Evolutionary conservation across 2,113 vertebrate genomes (phyloP).

Genomic region (Gobiocypris rarus): DNA sequence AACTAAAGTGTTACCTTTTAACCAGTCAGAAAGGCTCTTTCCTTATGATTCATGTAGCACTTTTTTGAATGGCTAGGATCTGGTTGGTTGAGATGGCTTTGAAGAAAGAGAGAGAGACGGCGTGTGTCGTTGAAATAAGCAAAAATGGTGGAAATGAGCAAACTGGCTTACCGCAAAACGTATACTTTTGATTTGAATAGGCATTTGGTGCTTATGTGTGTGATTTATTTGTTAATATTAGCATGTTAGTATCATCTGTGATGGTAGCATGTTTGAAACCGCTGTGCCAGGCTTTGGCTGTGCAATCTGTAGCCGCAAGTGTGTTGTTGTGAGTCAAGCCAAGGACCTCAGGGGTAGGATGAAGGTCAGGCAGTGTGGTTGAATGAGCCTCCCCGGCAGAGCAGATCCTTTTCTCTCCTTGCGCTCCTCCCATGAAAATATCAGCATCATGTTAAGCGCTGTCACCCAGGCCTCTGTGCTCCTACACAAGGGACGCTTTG

Average conservation of each 20-base stretch:
- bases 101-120: background rate
- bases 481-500: slow-evolving; percentile 73
- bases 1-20: no score
- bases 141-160: background rate
- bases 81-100: background rate
- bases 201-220: background rate
- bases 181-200: background rate
- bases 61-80: background rate
- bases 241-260: background rate
- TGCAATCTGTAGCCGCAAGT: slow-evolving; percentile 55
- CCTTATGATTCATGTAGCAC: background rate
- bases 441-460: slow-evolving; percentile 68
- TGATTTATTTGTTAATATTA: background rate
- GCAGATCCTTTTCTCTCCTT: slow-evolving; percentile 4
- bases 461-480: slow-evolving; percentile 74
- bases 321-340: slow-evolving; percentile 68
- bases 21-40: background rate
- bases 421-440: slow-evolving; percentile 60
- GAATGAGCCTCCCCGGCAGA: slow-evolving; percentile 57
- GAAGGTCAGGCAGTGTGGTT: slow-evolving; percentile 72
- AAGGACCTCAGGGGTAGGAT: slow-evolving; percentile 65
- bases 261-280: background rate
- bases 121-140: background rate
- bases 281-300: slow-evolving; percentile 31
- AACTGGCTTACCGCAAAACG: background rate